Evolutionary conservation across 2,113 vertebrate genomes (phyloP).

Genomic region (Strigops habroptila): DNA sequence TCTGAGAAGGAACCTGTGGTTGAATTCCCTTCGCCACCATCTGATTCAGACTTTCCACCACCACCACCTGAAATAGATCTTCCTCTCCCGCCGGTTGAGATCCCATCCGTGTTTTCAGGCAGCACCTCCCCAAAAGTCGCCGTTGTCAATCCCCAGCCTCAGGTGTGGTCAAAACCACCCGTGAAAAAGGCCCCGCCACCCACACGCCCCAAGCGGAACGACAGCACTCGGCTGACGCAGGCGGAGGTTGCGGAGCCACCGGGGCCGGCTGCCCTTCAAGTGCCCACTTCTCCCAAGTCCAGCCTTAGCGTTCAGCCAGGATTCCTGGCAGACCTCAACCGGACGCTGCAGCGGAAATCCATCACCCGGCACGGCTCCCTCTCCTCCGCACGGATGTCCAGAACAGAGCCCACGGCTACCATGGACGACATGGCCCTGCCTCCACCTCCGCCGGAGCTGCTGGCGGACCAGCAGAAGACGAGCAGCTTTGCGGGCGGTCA

Average conservation of each 20-base stretch:
- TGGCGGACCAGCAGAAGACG: slow-evolving; percentile 81
- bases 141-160: slow-evolving; percentile 92
- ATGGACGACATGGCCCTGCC: slow-evolving; percentile 96
- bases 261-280: slow-evolving; percentile 45
- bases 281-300: slow-evolving; percentile 89
- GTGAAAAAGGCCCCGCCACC: slow-evolving; percentile 88
- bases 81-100: slow-evolving; percentile 80
- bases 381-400: slow-evolving; percentile 79
- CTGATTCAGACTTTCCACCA: slow-evolving; percentile 85
- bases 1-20: slow-evolving; percentile 71
- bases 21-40: slow-evolving; percentile 88
- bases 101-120: slow-evolving; percentile 74
- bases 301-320: slow-evolving; percentile 88
- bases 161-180: slow-evolving; percentile 83
- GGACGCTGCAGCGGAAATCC: slow-evolving; percentile 94
- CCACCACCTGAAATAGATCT: slow-evolving; percentile 90
- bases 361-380: slow-evolving; percentile 89
- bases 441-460: slow-evolving; percentile 90
- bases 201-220: slow-evolving; percentile 82
- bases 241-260: slow-evolving; percentile 68
- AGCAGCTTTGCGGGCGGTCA: slow-evolving; percentile 81
- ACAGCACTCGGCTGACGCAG: slow-evolving; percentile 81
- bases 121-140: slow-evolving; percentile 83
- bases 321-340: slow-evolving; percentile 92
- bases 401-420: slow-evolving; percentile 84